A percentile compares a stretch with the other conserved stretches of the same genome.
Conservation (phyloP, 2,113 vertebrate genomes). For the Probosciger aterrimus region DNA sequence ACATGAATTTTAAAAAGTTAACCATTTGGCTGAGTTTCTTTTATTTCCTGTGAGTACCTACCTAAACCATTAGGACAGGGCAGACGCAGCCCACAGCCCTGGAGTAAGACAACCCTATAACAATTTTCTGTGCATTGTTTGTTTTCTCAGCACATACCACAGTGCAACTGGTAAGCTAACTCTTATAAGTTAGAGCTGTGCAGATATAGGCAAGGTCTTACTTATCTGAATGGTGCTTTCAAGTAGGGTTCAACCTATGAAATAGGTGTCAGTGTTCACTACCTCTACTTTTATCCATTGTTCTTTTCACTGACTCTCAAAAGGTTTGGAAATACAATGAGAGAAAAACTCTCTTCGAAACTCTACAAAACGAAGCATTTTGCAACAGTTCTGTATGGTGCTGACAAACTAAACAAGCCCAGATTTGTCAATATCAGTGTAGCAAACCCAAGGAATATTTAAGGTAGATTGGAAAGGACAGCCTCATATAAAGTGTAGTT, state of each 20-base stretch:
- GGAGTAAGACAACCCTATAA: not conserved
- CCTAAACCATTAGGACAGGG: not conserved
- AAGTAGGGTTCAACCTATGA: not conserved
- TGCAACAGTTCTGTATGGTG: not conserved
- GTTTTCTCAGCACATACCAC: not conserved
- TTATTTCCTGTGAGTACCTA: not conserved
- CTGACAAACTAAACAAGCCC: not conserved
- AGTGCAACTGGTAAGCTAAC: not conserved
- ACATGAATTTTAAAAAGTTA: not conserved
- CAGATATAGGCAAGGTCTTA: not conserved
- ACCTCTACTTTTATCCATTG: not conserved
- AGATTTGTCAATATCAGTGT: not conserved
- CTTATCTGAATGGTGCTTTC: not conserved
- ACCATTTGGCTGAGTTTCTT: not conserved
- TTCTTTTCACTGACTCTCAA: not conserved
- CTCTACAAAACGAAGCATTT: not conserved
- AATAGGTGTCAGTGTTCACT: not conserved
- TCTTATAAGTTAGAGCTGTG: not conserved
- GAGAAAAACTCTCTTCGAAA: not conserved
- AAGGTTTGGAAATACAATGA: not conserved
- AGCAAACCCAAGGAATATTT: not conserved
- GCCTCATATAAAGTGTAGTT: not conserved
- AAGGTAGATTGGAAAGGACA: not conserved
- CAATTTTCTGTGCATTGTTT: not conserved
- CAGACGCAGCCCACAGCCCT: not conserved